phyloP scores from a whole-genome alignment of 2,888 invertebrate genomes.

The Leptopilina myrica region DNA sequence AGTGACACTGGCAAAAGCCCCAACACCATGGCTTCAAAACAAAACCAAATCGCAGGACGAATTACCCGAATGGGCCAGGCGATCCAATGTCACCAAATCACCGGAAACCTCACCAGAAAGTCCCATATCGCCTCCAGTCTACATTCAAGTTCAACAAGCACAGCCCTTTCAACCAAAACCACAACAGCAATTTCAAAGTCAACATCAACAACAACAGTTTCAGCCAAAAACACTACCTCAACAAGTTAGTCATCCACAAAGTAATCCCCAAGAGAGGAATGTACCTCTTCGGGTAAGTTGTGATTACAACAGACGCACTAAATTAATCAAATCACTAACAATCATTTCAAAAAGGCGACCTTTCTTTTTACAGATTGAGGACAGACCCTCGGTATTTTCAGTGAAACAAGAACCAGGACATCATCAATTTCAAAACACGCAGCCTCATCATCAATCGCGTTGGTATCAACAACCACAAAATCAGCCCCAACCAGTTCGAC shows the following conservation, averaged over 20 bases:
- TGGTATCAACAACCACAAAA: slow-evolving; percentile 66
- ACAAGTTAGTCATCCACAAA: slow-evolving; percentile 55
- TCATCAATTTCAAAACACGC: slow-evolving; percentile 69
- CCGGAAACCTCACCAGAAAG: slow-evolving; percentile 67
- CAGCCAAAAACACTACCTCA: slow-evolving; percentile 48
- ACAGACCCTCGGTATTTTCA: slow-evolving; percentile 73
- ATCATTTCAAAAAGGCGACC: too few species aligned
- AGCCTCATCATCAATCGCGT: slow-evolving; percentile 70
- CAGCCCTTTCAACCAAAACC: slow-evolving; percentile 54
- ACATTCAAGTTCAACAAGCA: slow-evolving; percentile 57
- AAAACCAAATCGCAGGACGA: slow-evolving; percentile 75
- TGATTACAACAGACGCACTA: too few species aligned
- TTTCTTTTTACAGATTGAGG: slow-evolving; percentile 67
- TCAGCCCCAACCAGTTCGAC: slow-evolving; percentile 60
- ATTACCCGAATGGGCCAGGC: slow-evolving; percentile 78
- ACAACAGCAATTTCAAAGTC: slow-evolving; percentile 51
- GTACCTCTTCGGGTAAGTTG: slow-evolving; percentile 67
- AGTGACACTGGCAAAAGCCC: slow-evolving; percentile 79
- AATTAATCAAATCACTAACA: too few species aligned
- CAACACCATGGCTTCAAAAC: slow-evolving; percentile 80
- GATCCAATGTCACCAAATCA: slow-evolving; percentile 62
- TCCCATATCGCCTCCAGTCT: slow-evolving; percentile 76
- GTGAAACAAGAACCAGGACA: slow-evolving; percentile 69
- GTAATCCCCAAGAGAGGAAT: slow-evolving; percentile 60
- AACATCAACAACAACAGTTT: slow-evolving; percentile 55